Evolutionary conservation across 2,113 vertebrate species (phyloP).

Genomic region (Pluvialis apricaria): DNA sequence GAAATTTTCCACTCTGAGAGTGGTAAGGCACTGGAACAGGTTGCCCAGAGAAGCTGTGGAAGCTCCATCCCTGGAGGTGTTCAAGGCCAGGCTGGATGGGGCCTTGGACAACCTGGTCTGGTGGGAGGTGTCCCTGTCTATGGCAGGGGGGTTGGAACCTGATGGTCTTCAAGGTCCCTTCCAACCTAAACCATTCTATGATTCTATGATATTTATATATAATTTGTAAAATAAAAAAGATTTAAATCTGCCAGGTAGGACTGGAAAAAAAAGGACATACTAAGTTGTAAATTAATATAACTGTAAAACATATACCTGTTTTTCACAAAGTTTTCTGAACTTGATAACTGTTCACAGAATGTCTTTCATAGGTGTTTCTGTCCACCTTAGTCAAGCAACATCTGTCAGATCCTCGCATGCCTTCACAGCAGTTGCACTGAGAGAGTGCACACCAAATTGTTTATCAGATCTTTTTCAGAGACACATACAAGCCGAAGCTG

Average conservation of each 20-base stretch:
- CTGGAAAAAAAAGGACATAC: background rate
- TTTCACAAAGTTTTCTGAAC: background rate
- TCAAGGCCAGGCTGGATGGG: too few relatives aligned
- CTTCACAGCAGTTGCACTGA: background rate
- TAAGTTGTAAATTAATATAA: background rate
- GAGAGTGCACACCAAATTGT: background rate
- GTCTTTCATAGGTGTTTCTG: constrained; percentile 8
- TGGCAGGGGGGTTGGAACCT: too few relatives aligned
- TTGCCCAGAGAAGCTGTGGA: too few relatives aligned
- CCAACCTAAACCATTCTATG: too few relatives aligned
- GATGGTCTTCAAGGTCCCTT: too few relatives aligned
- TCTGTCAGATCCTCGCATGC: background rate
- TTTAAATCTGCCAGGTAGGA: background rate
- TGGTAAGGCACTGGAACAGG: too few relatives aligned
- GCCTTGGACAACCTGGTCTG: too few relatives aligned
- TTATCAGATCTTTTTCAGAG: background rate
- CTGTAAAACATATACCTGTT: background rate
- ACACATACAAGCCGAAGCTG: constrained; percentile 13
- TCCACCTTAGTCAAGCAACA: background rate
- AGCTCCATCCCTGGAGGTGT: too few relatives aligned
- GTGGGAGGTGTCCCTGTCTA: too few relatives aligned
- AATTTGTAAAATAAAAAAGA: background rate
- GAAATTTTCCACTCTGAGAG: too few relatives aligned
- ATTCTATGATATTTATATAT: background rate
- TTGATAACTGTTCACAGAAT: background rate